Conservation (phyloP, 2,888 invertebrate species). For the Machimus atricapillus region DNA sequence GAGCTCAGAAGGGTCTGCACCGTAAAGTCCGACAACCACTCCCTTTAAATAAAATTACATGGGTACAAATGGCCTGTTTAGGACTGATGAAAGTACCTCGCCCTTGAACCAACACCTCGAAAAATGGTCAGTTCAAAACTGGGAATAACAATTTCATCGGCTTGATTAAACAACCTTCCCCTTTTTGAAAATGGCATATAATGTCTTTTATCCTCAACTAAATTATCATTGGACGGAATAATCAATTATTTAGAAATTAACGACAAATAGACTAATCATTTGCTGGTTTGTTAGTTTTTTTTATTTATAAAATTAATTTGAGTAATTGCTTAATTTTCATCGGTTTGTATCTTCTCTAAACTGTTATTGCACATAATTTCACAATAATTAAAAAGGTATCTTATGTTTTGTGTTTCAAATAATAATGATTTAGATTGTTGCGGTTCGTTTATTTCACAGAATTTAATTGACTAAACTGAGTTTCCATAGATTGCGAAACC, state of each 20-base stretch:
- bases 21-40: not conserved
- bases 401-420: no score
- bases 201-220: not conserved
- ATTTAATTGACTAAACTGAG: no score
- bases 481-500: no score
- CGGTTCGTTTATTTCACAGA: no score
- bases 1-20: not conserved
- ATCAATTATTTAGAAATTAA: not conserved
- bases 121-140: not conserved
- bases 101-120: not conserved
- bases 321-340: no score
- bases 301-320: no score
- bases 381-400: no score
- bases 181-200: not conserved
- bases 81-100: not conserved
- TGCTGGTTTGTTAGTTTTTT: no score
- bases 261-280: no score
- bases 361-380: no score
- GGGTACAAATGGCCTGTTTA: not conserved
- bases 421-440: no score
- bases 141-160: not conserved
- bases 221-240: not conserved
- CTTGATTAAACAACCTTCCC: not conserved
- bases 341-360: no score
- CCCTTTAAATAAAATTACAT: not conserved